Conservation (phyloP, 2,888 invertebrate species). For the Hermodice carunculata region DNA sequence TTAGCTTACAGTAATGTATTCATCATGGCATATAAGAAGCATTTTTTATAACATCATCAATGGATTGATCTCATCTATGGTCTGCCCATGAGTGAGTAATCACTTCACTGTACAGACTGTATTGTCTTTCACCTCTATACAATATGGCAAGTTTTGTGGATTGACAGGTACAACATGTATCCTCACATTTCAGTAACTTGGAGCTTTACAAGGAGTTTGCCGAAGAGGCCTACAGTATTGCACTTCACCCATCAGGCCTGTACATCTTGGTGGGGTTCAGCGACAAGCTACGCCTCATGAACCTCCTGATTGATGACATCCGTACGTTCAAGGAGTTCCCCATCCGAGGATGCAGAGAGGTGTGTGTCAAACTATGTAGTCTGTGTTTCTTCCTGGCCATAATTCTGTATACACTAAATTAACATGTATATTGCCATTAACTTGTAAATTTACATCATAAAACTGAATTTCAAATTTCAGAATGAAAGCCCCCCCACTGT, state of each 20-base stretch:
- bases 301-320: conserved; percentile 89
- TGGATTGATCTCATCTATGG: not conserved
- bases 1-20: too few species aligned
- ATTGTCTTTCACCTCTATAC: not conserved
- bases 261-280: conserved; percentile 91
- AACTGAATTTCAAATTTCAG: too few species aligned
- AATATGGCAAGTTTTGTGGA: not conserved
- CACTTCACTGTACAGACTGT: too few species aligned
- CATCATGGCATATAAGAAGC: too few species aligned
- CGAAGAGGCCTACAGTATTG: conserved; percentile 84
- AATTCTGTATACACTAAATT: too few species aligned
- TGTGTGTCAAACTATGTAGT: conserved; percentile 31
- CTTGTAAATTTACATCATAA: too few species aligned
- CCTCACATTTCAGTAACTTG: conserved; percentile 70
- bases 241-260: conserved; percentile 83
- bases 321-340: conserved; percentile 79
- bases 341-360: conserved; percentile 81
- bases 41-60: too few species aligned
- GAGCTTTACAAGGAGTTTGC: conserved; percentile 83
- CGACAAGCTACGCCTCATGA: conserved; percentile 90
- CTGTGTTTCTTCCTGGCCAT: too few species aligned
- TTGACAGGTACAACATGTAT: not conserved
- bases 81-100: too few species aligned
- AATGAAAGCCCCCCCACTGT: too few species aligned
- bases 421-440: too few species aligned